Percentiles rank a stretch among this genome's conserved stretches.
phyloP scores from a whole-genome alignment of 2,797 vertebrate species.

The Mallotus villosus region DNA sequence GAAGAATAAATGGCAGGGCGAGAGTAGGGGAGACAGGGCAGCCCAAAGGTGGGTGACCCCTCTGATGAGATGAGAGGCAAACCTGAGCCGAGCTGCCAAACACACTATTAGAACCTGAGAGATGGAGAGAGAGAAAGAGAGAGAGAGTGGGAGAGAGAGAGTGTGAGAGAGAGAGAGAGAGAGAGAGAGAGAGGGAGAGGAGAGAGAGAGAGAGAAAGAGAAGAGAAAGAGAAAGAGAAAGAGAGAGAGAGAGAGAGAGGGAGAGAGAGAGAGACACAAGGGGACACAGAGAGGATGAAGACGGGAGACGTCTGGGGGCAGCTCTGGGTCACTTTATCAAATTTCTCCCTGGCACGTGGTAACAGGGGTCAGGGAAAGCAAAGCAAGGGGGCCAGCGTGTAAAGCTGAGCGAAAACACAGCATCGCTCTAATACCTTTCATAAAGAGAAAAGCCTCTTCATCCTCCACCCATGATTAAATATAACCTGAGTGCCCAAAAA shows the following conservation, averaged over 20 bases:
- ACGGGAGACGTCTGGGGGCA: constrained; percentile 31
- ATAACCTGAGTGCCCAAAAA: constrained; percentile 66
- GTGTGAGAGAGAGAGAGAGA: constrained; percentile 31
- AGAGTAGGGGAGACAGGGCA: constrained; percentile 42
- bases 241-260: constrained; percentile 33
- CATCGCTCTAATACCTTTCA: constrained; percentile 74
- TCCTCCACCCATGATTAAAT: constrained; percentile 73
- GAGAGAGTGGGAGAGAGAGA: constrained; percentile 30
- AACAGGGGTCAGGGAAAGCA: constrained; percentile 72
- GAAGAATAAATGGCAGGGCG: constrained; percentile 67
- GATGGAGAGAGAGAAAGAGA: constrained; percentile 28
- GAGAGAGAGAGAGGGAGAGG: constrained; percentile 40
- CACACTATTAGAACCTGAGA: constrained; percentile 61
- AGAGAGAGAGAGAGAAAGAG: constrained; percentile 3
- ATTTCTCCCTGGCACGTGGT: constrained; percentile 71
- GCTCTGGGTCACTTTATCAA: constrained; percentile 74
- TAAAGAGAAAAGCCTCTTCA: constrained; percentile 77
- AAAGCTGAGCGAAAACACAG: constrained; percentile 76
- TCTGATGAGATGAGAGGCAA: constrained; percentile 73
- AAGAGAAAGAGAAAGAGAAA: constrained; percentile 23
- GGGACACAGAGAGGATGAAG: constrained; percentile 24
- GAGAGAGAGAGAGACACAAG: constrained; percentile 29
- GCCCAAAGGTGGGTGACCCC: constrained; percentile 67
- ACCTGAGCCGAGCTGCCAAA: constrained; percentile 63
- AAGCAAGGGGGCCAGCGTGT: constrained; percentile 71